These are phyloP conservation scores for Ciconia maguari DNA, from an alignment of 2,113 vertebrate species.

Conservation along the genomic window DNA sequence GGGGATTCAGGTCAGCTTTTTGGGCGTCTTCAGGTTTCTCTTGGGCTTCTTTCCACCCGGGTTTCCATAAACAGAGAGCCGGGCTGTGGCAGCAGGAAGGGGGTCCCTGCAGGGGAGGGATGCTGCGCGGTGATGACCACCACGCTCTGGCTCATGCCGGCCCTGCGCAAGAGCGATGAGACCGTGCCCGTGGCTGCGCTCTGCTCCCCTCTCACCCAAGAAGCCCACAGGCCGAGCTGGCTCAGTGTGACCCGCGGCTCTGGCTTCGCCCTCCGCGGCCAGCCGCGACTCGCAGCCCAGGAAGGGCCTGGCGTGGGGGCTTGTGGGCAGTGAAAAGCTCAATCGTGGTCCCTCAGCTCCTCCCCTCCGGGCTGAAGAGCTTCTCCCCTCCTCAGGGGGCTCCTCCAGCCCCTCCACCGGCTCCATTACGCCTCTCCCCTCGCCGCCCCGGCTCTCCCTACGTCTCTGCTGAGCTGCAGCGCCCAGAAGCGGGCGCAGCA, in stretches of 20 bases:
- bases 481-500: fast-evolving
- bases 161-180: fast-evolving
- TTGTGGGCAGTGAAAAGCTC: fast-evolving
- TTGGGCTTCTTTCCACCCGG: neutral
- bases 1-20: neutral
- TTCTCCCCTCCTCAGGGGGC: neutral
- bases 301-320: neutral
- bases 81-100: neutral
- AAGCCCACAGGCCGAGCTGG: fast-evolving
- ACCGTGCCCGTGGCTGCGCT: fast-evolving
- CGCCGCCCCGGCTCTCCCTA: neutral
- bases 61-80: neutral
- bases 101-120: neutral
- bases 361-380: neutral
- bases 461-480: neutral
- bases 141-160: fast-evolving
- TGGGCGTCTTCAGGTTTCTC: neutral
- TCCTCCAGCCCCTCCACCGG: neutral
- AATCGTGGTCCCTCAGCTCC: neutral
- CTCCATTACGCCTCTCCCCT: neutral
- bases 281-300: fast-evolving
- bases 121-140: fast-evolving
- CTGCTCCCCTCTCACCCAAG: neutral
- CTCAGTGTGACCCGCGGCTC: fast-evolving
- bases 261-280: fast-evolving